Base-by-base conservation (phyloP, 2,888 invertebrate genomes). In the Hofmannophila pseudospretella region DNA sequence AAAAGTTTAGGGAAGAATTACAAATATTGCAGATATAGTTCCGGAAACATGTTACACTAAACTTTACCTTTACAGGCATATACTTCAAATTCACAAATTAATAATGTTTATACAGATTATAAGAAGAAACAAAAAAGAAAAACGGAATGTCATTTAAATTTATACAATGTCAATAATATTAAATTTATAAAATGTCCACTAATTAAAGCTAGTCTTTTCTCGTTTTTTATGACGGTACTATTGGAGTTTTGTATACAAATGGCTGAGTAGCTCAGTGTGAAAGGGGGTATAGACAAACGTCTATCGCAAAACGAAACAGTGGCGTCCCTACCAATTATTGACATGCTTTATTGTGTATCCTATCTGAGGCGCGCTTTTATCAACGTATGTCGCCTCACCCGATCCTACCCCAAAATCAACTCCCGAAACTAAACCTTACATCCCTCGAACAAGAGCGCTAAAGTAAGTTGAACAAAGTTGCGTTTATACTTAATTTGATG, bases 401-500 rank as follows among this genome's bases (percentile, higher is more conserved):
- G 38, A 50, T 54, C 46, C 47, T 41, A 47, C 44, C 41, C 42
- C 34, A 41, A 30, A 35, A 32, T 26, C 36, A 7, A 8, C 16
- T 3, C 2, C 1, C n/a, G 4, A 34, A 33, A 33, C 43, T 54
- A 7, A 50, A 57, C 64, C 52, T 51, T 74, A 65, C 14, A 0
- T 9, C 33, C 20, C 1, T 14, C 14, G 4, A 5, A 9, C 22
- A 10, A 3, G 11, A 32, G 20, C 7, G 20, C 10, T 7, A 11
- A 1, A 12, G 32, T 14, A 13, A 30, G 44, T 19, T 23, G 20
- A 40, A 32, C 40, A 43, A 50, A 50, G 48, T 58, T 52, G 56
- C 44, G 57, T 72, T 77, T 76, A 73, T 69, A 75, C 67, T 76
- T 82, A 81, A 82, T 81, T 82, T 84, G 77, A 82, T 80, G 72